These are phyloP conservation scores for Drosophila incognita DNA, from an alignment of 2,888 invertebrate genomes.

Conservation along the genomic window DNA sequence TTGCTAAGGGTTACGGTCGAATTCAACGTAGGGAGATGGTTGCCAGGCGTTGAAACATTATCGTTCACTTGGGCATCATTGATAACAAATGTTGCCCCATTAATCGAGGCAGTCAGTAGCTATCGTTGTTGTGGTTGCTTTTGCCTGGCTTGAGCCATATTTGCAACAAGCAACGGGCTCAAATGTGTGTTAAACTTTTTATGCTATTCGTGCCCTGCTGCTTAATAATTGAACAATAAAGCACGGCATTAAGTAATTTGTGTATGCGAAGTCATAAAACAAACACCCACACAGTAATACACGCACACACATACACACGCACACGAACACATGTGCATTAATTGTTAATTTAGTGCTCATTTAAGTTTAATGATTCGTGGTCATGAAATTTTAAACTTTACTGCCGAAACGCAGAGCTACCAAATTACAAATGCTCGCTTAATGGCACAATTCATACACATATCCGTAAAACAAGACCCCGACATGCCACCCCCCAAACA, in stretches of 20 bases:
- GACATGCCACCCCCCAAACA: not conserved
- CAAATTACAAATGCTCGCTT: constrained; percentile 47
- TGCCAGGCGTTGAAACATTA: constrained; percentile 64
- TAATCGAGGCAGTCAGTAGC: constrained; percentile 65
- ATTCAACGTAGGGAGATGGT: not conserved
- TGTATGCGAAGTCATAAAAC: constrained; percentile 68
- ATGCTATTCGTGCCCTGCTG: constrained; percentile 51
- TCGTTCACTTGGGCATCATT: constrained; percentile 79
- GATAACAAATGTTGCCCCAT: constrained; percentile 79
- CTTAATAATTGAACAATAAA: constrained; percentile 79
- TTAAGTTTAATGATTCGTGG: constrained; percentile 75
- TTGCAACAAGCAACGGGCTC: constrained; percentile 18
- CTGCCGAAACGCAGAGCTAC: constrained; percentile 50
- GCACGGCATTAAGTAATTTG: constrained; percentile 78
- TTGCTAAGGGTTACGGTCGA: constrained; percentile 10
- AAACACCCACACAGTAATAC: constrained; percentile 52
- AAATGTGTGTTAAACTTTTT: constrained; percentile 73
- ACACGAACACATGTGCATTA: constrained; percentile 46
- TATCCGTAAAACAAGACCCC: not conserved
- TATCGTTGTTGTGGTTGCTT: constrained; percentile 26
- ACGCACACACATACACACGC: constrained; percentile 13
- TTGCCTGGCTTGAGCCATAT: constrained; percentile 43
- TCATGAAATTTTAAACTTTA: constrained; percentile 78
- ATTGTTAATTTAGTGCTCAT: constrained; percentile 79
- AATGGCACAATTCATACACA: constrained; percentile 33